A percentile compares a stretch with the other conserved stretches of the same genome.
These are phyloP conservation scores for Drosophila saltans DNA, from an alignment of 1,140 invertebrate genomes.

Conservation along the genomic window DNA sequence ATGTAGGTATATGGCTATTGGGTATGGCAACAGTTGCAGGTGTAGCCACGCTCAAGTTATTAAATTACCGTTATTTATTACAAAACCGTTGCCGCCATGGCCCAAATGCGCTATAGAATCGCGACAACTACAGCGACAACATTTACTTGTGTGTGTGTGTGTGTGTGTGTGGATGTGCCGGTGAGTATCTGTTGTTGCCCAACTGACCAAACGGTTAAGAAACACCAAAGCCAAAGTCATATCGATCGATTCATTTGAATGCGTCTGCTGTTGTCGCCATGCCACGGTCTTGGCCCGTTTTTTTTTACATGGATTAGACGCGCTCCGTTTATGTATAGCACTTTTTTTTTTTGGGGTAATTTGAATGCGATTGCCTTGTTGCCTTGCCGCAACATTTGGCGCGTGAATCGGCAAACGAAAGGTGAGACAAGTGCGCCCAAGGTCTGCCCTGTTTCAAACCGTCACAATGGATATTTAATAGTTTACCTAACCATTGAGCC, in stretches of 20 bases:
- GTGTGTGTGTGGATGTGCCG: too few species aligned
- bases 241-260: constrained; percentile 63
- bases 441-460: constrained; percentile 15
- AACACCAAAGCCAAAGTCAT: constrained; percentile 33
- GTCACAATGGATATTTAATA: constrained; percentile 32
- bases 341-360: constrained; percentile 44
- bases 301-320: constrained; percentile 50
- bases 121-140: constrained; percentile 35
- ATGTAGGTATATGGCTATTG: background rate
- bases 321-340: constrained; percentile 58
- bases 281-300: constrained; percentile 64
- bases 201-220: constrained; percentile 50
- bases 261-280: constrained; percentile 28
- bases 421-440: constrained; percentile 38
- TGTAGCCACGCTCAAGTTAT: constrained; percentile 70
- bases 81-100: constrained; percentile 72
- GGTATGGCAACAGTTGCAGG: constrained; percentile 50
- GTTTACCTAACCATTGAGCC: constrained; percentile 11
- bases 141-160: background rate
- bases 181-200: constrained; percentile 23
- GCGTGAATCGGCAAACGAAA: constrained; percentile 63
- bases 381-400: constrained; percentile 16
- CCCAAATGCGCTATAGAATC: constrained; percentile 66
- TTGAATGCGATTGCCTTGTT: constrained; percentile 48
- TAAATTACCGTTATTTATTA: constrained; percentile 80